Percentiles rank a stretch among this genome's conserved stretches.
Conservation (phyloP, 2,797 vertebrate species). For the Cryptoprocta ferox region DNA sequence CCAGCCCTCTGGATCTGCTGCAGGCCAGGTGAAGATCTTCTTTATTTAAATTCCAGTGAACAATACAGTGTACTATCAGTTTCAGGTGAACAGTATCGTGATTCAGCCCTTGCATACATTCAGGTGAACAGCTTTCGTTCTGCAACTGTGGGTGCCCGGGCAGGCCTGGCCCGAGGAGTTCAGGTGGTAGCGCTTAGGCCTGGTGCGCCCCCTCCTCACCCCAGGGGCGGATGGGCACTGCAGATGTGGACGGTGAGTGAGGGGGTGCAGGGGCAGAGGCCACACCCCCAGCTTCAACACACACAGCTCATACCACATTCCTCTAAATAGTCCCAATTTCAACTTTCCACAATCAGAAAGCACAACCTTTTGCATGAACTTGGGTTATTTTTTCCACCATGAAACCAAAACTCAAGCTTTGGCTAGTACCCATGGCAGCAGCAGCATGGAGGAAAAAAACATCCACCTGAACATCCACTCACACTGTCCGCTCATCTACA, state of each 20-base stretch:
- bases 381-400: not conserved
- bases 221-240: not conserved
- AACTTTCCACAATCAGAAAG: not conserved
- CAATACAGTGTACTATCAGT: not conserved
- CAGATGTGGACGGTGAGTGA: too few relatives aligned
- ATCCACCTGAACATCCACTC: not conserved
- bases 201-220: not conserved
- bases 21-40: not conserved
- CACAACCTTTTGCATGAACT: not conserved
- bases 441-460: not conserved
- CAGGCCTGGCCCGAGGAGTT: not conserved
- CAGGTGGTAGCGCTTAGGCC: too few relatives aligned
- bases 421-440: not conserved
- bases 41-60: not conserved
- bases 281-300: not conserved
- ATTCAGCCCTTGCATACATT: not conserved
- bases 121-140: not conserved
- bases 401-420: not conserved
- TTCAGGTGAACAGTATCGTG: not conserved
- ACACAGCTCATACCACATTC: not conserved
- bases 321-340: not conserved
- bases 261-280: rapidly evolving
- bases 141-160: not conserved
- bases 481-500: not conserved
- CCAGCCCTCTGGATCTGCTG: not conserved